Conservation (phyloP, 2,888 invertebrate genomes). For the Ditylenchus weischeri region DNA sequence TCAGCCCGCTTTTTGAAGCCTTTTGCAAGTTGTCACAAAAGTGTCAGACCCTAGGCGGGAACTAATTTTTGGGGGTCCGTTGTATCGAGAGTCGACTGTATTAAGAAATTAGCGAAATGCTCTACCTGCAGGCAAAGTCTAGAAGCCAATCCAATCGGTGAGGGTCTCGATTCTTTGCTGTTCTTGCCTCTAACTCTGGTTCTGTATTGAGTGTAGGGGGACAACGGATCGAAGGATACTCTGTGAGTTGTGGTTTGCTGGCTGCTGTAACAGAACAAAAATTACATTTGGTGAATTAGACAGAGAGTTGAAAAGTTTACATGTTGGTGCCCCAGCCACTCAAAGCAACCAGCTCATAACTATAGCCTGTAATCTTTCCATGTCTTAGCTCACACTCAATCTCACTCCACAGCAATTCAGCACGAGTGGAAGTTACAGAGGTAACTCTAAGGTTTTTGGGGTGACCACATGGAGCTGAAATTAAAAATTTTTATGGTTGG, state of each 20-base stretch:
- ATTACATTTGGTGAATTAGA: too few species aligned
- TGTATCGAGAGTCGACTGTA: too few species aligned
- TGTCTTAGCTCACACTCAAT: slow-evolving; percentile 57
- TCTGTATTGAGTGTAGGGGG: slow-evolving; percentile 56
- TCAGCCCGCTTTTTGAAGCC: too few species aligned
- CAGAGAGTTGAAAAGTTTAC: slow-evolving; percentile 10
- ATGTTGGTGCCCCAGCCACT: slow-evolving; percentile 53
- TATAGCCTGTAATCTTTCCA: slow-evolving; percentile 56
- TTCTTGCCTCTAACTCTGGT: slow-evolving; percentile 56
- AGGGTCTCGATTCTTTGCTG: slow-evolving; percentile 56
- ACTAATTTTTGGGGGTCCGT: too few species aligned
- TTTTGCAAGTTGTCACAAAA: too few species aligned
- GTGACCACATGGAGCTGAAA: slow-evolving; percentile 48
- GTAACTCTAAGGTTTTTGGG: slow-evolving; percentile 48
- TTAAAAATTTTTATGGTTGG: too few species aligned
- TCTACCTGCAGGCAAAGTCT: slow-evolving; percentile 46
- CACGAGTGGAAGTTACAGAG: slow-evolving; percentile 49
- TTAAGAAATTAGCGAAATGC: too few species aligned
- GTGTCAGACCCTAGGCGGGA: too few species aligned
- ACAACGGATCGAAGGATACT: slow-evolving; percentile 51
- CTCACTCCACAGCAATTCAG: slow-evolving; percentile 55
- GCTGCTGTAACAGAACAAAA: background rate
- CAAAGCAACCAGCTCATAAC: slow-evolving; percentile 53
- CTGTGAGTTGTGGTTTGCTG: slow-evolving; percentile 36
- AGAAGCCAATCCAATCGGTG: slow-evolving; percentile 53